Evolutionary conservation across 2,113 vertebrate genomes (phyloP).

Genomic region (Progne subis): DNA sequence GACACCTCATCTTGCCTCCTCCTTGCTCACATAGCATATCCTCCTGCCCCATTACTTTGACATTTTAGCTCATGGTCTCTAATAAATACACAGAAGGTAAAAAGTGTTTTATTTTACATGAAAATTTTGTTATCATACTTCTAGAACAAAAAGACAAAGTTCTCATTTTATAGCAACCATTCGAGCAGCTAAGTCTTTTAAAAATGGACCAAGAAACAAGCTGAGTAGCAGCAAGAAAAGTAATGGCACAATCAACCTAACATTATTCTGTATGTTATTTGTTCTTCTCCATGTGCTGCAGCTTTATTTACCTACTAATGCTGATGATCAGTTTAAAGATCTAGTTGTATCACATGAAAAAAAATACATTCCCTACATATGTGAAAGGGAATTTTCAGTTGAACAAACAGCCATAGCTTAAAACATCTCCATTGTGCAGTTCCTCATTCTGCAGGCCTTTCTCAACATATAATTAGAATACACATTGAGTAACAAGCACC

Average conservation of each 20-base stretch:
- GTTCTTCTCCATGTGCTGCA: neutral
- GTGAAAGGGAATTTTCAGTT: neutral
- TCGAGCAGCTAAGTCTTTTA: neutral
- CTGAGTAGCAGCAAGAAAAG: neutral
- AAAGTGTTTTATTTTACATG: neutral
- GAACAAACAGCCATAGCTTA: neutral
- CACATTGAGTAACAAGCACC: neutral
- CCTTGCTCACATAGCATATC: neutral
- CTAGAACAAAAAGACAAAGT: neutral
- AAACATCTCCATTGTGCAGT: neutral
- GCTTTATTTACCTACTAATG: neutral
- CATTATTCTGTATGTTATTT: neutral
- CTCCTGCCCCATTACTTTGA: neutral
- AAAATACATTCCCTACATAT: neutral
- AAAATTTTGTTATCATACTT: neutral
- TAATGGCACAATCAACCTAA: neutral
- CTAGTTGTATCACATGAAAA: neutral
- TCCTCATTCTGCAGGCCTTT: neutral
- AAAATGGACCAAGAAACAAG: neutral
- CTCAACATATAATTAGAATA: neutral
- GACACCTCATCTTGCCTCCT: neutral
- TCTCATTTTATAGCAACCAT: neutral
- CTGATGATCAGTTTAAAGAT: neutral
- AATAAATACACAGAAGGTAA: neutral
- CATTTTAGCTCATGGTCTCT: neutral